Conservation (phyloP, 1,140 invertebrate species). For the Streblospio benedicti region DNA sequence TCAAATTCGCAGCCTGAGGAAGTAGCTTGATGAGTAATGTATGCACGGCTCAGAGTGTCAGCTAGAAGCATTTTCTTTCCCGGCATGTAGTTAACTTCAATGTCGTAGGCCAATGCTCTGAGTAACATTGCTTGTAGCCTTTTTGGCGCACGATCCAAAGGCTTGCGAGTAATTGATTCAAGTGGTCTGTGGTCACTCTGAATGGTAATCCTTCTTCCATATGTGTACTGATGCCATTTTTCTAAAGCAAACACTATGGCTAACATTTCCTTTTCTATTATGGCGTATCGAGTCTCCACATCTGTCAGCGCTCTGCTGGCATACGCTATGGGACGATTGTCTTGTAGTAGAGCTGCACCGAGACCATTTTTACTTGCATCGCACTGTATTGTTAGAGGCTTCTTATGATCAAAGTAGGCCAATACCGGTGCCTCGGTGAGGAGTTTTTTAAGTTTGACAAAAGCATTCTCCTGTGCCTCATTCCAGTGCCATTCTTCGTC, state of each 20-base stretch:
- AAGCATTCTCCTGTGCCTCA: constrained; percentile 7
- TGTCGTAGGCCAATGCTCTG: constrained; percentile 43
- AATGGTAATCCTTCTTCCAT: constrained; percentile 28
- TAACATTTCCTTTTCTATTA: constrained; percentile 49
- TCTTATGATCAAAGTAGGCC: too few relatives aligned
- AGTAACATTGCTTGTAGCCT: constrained; percentile 48
- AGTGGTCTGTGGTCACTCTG: constrained; percentile 41
- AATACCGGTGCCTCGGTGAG: too few relatives aligned
- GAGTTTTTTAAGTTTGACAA: constrained; percentile 23
- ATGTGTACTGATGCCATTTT: constrained; percentile 41
- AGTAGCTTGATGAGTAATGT: too few relatives aligned
- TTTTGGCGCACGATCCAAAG: constrained; percentile 35
- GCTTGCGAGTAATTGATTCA: constrained; percentile 42
- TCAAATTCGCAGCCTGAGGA: not conserved
- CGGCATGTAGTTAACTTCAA: constrained; percentile 39
- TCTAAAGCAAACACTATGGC: constrained; percentile 47
- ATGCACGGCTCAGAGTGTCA: constrained; percentile 23
- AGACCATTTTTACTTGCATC: constrained; percentile 37
- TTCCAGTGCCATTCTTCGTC: constrained; percentile 3
- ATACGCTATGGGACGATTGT: constrained; percentile 44
- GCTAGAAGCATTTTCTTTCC: constrained; percentile 44
- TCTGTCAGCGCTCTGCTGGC: constrained; percentile 42
- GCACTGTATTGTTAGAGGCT: constrained; percentile 21
- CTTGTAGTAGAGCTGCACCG: constrained; percentile 45
- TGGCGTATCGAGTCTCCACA: constrained; percentile 46